A percentile compares a stretch with the other conserved stretches of the same genome.
Conservation (phyloP, 2,113 vertebrate genomes). For the Sula dactylatra region DNA sequence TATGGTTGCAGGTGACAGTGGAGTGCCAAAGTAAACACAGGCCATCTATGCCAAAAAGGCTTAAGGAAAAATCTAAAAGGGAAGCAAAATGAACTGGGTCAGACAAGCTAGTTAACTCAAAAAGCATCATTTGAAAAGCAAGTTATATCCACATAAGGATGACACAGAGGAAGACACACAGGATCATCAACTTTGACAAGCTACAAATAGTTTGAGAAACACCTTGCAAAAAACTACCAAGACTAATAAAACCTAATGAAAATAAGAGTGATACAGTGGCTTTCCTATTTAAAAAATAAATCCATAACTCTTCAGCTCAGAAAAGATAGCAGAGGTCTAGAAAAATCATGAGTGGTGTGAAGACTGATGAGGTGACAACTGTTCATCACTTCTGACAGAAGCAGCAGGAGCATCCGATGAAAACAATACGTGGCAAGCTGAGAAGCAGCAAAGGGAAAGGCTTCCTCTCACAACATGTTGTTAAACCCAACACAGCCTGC, state of each 20-base stretch:
- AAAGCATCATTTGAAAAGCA: neutral
- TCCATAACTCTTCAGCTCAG: neutral
- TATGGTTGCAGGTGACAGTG: neutral
- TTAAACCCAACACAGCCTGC: neutral
- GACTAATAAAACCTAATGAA: neutral
- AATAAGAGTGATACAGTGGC: neutral
- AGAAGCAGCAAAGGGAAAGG: neutral
- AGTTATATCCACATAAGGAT: neutral
- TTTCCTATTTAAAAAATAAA: neutral
- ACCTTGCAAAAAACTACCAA: neutral
- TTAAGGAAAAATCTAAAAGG: neutral
- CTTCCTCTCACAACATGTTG: accelerated
- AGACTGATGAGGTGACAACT: neutral
- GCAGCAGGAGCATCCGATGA: neutral
- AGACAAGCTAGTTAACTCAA: neutral
- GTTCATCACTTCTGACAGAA: neutral
- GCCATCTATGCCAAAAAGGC: neutral
- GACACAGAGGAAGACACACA: neutral
- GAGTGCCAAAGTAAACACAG: neutral
- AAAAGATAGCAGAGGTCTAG: neutral
- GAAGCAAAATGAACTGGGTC: neutral
- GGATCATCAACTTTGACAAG: neutral
- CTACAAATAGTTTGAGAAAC: neutral
- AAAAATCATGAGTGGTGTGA: neutral
- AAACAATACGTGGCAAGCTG: neutral